Base-by-base conservation (phyloP, 2,888 invertebrate genomes). In the Sarcophaga caerulescens region DNA sequence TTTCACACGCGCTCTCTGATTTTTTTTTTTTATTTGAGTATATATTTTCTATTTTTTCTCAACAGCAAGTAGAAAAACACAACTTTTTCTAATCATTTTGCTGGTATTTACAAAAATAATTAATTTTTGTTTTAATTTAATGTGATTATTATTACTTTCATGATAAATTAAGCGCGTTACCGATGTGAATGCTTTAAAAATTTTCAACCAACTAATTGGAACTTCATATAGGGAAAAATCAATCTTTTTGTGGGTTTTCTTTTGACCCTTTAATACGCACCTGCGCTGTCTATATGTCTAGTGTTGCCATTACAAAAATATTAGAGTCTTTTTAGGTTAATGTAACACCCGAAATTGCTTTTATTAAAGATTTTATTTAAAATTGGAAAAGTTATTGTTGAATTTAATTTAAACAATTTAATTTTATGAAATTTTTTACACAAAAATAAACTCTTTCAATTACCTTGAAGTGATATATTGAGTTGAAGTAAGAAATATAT, bases 191-290 rank as follows among this genome's bases (percentile, higher is more conserved):
- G 82, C 85, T 84, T 52, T 84, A 84, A 87, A 87, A 89, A 68
- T 88, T 88, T 88, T 88, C 88, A 85, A 85, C 87, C 88, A 89
- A 88, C 87, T 87, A 85, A 89, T 87, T 88, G 78, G 14, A 78
- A 84, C 69, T 77, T 84, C 70, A 85, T 85, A 82, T 84, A 88
- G 84, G 77, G 90, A 91, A 91, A 91, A 91, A 91, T 91, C 91
- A 91, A 91, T 91, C 91, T 89, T 91, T 89, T 90, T 78, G 73
- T 84, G 73, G 87, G 74, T 85, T 85, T 82, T 83, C 83, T 82
- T 81, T 69, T 81, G 80, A 81, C 76, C 85, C 71, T 82, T 85
- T 66, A 69, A 19, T 75, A 78, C 76, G 85, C 86, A 86, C 86
- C 84, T 86, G 86, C 86, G 86, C 86, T 69, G 35, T 73, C 69